Evolutionary conservation across 1,140 invertebrate species (phyloP).

Genomic region (Epicauta chinensis): DNA sequence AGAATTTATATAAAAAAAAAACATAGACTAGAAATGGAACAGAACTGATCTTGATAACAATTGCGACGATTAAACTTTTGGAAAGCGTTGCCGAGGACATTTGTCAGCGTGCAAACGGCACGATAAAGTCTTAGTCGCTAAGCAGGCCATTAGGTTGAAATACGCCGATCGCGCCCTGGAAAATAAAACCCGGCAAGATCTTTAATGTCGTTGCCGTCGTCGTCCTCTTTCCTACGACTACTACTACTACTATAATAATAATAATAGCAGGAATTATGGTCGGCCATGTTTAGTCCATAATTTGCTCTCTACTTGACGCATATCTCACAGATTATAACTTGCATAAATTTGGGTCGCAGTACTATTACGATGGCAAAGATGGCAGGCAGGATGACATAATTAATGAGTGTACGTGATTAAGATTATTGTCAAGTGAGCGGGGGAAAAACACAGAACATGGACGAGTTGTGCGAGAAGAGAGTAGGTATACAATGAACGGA

Average conservation of each 20-base stretch:
- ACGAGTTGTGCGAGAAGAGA: constrained; percentile 6
- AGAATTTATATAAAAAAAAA: too few species aligned
- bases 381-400: constrained; percentile 31
- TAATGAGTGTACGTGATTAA: constrained; percentile 37
- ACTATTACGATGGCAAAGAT: constrained; percentile 23
- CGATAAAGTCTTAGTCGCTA: background rate
- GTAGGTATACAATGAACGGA: too few species aligned
- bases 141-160: constrained; percentile 3
- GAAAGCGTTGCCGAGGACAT: too few species aligned
- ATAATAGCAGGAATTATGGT: constrained; percentile 19
- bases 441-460: constrained; percentile 27
- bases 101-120: background rate
- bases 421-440: constrained; percentile 32
- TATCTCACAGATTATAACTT: constrained; percentile 36
- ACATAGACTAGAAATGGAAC: too few species aligned
- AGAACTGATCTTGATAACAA: too few species aligned
- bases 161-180: background rate
- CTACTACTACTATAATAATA: too few species aligned
- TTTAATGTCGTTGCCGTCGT: constrained; percentile 6
- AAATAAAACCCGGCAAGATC: constrained; percentile 14
- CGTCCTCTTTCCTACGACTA: too few species aligned
- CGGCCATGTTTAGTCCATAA: constrained; percentile 32
- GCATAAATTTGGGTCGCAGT: constrained; percentile 30
- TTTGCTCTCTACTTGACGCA: constrained; percentile 20
- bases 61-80: too few species aligned